Evolutionary conservation across 2,797 vertebrate species (phyloP), one percentile per base, ranked within the genome.

Genomic region (Percopsis omiscomaycus): DNA sequence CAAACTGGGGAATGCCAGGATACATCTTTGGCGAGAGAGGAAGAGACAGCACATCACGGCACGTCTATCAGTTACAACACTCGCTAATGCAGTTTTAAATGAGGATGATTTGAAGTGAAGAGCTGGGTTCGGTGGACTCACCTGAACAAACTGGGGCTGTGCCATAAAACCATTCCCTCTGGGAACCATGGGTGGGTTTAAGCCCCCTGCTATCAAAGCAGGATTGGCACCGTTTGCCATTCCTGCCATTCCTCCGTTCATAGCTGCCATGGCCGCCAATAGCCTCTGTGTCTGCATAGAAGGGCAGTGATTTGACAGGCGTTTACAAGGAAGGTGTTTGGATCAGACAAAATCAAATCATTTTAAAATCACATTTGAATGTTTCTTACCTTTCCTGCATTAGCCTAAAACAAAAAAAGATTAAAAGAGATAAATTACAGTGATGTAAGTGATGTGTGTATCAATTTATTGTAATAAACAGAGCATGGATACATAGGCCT

Each of bases 61-160:
- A 30, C 10, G 12, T 56, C 27, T n/a, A 5, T 15, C 5, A 37
- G 14, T 15, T 56, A 9, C 47, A 42, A 42, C 9, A 9, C 6
- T 42, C 9, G 37, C 6, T 9, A 42, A 42, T 42, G 37, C 37
- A 42, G 3, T 53, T 53, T 13, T 16, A n/a, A n/a, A 14, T n/a
- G 53, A 55, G 15, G 42, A 16, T 45, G 13, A 15, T 9, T 11
- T 10, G 12, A 15, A 44, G 27, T 51, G 1, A 46, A 59, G 52
- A 15, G 13, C 2, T 42, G n/a, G 11, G 37, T n/a, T 37, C 64
- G 28, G 13, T 32, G 22, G 5, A 70, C 84, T 81, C 13, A 91
- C 90, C 86, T 86, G 89, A 66, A 68, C 76, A 56, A 87, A 78
- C 77, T 83, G 87, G 2, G 87, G 86, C 71, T 89, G 89, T 12